phyloP scores from a whole-genome alignment of 2,888 invertebrate genomes.

The Synergus laeviventris region DNA sequence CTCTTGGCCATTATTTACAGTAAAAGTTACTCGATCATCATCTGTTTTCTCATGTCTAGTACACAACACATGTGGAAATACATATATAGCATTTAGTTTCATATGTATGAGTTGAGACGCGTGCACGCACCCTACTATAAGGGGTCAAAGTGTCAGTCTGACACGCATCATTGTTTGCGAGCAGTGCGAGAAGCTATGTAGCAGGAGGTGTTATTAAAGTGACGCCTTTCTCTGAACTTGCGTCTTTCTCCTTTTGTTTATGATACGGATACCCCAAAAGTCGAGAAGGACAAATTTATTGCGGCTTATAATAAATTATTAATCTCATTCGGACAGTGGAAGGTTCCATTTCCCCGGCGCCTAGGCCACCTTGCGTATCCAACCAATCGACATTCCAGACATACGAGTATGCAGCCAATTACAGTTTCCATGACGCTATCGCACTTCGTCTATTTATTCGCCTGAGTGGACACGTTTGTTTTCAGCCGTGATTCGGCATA shows the following conservation, averaged over 20 bases:
- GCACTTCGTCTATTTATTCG: constrained; percentile 64
- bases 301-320: too few species aligned
- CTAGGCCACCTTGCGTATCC: constrained; percentile 59
- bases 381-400: constrained; percentile 70
- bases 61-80: neutral
- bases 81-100: neutral
- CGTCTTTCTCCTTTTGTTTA: neutral
- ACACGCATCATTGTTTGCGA: constrained; percentile 36
- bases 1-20: constrained; percentile 17
- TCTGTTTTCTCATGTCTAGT: constrained; percentile 9
- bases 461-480: constrained; percentile 42
- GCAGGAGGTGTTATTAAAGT: constrained; percentile 30
- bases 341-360: constrained; percentile 56
- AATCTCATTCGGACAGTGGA: constrained; percentile 24
- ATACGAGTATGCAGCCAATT: constrained; percentile 66
- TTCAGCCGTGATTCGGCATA: constrained; percentile 20
- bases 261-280: neutral
- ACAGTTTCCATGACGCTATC: constrained; percentile 67
- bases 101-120: constrained; percentile 21
- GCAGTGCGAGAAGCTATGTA: neutral
- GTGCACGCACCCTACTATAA: constrained; percentile 23
- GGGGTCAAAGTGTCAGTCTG: constrained; percentile 26
- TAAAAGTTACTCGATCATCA: constrained; percentile 27
- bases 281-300: constrained; percentile 5
- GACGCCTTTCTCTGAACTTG: constrained; percentile 26